phyloP scores from a whole-genome alignment of 2,113 vertebrate genomes.

The Alethe diademata region DNA sequence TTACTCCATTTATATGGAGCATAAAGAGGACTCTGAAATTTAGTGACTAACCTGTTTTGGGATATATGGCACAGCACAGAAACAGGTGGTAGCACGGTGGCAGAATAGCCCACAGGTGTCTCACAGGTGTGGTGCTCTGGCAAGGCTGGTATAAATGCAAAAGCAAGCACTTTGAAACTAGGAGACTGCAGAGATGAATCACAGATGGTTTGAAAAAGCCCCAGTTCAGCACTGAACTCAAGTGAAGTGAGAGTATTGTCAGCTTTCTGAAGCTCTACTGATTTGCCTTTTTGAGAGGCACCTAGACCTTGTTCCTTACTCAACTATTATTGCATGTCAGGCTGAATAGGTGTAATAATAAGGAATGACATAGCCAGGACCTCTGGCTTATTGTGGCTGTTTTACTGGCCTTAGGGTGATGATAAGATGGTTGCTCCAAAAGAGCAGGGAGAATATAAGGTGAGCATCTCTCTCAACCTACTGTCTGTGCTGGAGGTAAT shows the following conservation, averaged over 20 bases:
- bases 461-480: background rate
- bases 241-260: background rate
- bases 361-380: background rate
- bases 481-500: background rate
- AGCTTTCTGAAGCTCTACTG: background rate
- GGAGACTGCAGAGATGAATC: slow-evolving; percentile 1
- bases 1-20: background rate
- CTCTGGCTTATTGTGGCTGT: background rate
- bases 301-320: background rate
- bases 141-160: background rate
- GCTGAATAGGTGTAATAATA: background rate
- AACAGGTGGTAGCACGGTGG: slow-evolving; percentile 19
- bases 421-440: background rate
- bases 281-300: background rate
- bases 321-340: background rate
- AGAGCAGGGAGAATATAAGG: background rate
- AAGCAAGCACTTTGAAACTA: slow-evolving; percentile 23
- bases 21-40: slow-evolving; percentile 10
- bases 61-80: background rate
- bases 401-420: background rate
- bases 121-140: background rate
- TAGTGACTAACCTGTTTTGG: slow-evolving; percentile 25
- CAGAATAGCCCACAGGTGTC: background rate
- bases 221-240: background rate
- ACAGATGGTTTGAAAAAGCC: background rate